Percentiles rank a stretch among this genome's conserved stretches.
phyloP scores from a whole-genome alignment of 2,113 vertebrate species.

The Chitala chitala region DNA sequence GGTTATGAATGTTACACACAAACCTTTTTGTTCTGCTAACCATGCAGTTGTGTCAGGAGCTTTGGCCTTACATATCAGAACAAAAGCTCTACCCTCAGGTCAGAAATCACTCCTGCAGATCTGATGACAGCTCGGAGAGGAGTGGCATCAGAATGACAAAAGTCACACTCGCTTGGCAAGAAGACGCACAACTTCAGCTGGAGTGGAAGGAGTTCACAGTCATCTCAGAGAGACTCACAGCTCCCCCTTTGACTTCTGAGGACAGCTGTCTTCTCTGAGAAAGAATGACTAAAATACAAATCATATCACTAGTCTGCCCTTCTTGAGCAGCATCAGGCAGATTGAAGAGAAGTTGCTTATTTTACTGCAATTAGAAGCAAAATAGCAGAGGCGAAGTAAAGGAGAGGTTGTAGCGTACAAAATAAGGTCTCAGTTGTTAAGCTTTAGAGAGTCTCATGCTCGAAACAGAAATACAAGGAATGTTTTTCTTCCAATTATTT shows the following conservation, averaged over 20 bases:
- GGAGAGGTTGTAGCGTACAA: conserved; percentile 47
- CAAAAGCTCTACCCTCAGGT: conserved; percentile 18
- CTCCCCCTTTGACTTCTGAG: conserved; percentile 35
- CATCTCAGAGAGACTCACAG: conserved; percentile 38
- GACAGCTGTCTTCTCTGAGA: conserved; percentile 50
- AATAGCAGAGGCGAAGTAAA: conserved; percentile 37
- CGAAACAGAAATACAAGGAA: conserved; percentile 39
- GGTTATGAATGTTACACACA: too few species aligned
- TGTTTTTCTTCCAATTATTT: conserved; percentile 46
- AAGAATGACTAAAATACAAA: conserved; percentile 36
- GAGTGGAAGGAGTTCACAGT: conserved; percentile 45
- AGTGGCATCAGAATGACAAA: conserved; percentile 54
- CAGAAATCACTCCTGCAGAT: conserved; percentile 18
- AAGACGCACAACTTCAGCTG: too few species aligned
- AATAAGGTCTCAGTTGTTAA: conserved; percentile 46
- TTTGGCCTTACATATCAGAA: conserved; percentile 8
- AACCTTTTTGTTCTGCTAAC: too few species aligned
- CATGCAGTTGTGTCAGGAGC: background rate
- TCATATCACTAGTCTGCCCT: conserved; percentile 39
- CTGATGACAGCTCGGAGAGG: conserved; percentile 44
- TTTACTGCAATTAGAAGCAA: conserved; percentile 55
- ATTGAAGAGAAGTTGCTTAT: conserved; percentile 46
- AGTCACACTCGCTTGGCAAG: conserved; percentile 47
- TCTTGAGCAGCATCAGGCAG: conserved; percentile 42
- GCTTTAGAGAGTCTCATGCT: conserved; percentile 33